These are phyloP conservation scores for Stichodactyla mertensii DNA, from an alignment of 64 coral and sea anemone species.

Conservation along the genomic window DNA sequence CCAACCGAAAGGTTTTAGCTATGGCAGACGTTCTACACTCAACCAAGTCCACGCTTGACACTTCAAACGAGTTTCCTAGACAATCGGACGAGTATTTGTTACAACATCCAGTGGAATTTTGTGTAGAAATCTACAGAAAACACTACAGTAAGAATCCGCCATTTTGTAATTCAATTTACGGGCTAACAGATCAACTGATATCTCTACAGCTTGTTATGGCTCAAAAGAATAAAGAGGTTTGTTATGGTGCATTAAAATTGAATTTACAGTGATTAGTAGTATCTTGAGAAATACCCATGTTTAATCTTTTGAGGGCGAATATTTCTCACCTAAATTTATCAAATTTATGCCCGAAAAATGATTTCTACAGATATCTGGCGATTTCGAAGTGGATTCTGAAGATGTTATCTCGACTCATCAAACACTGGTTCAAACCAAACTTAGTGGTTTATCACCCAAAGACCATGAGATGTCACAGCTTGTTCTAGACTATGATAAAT, in stretches of 20 bases:
- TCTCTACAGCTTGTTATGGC: constrained; percentile 62
- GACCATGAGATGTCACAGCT: neutral
- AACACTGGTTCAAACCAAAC: constrained; percentile 30
- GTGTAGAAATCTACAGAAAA: constrained; percentile 43
- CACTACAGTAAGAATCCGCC: constrained; percentile 32
- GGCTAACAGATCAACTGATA: constrained; percentile 49
- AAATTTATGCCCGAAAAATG: too few relatives aligned
- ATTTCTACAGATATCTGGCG: constrained; percentile 14
- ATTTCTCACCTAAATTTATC: too few relatives aligned
- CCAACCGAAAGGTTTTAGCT: neutral
- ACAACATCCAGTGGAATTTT: constrained; percentile 31
- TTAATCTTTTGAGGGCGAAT: too few relatives aligned
- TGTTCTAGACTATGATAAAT: constrained; percentile 31
- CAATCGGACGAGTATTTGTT: neutral
- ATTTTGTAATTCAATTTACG: constrained; percentile 57
- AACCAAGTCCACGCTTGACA: neutral
- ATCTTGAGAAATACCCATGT: too few relatives aligned
- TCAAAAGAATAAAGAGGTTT: constrained; percentile 50
- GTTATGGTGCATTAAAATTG: neutral
- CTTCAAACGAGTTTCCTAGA: neutral
- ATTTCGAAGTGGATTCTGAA: constrained; percentile 27
- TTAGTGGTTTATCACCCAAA: neutral
- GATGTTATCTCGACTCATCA: constrained; percentile 35
- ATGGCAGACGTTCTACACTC: neutral
- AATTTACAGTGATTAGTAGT: too few relatives aligned